Percentiles rank a stretch among this genome's conserved stretches.
phyloP scores from a whole-genome alignment of 2,113 vertebrate species.

The Suricata suricatta region DNA sequence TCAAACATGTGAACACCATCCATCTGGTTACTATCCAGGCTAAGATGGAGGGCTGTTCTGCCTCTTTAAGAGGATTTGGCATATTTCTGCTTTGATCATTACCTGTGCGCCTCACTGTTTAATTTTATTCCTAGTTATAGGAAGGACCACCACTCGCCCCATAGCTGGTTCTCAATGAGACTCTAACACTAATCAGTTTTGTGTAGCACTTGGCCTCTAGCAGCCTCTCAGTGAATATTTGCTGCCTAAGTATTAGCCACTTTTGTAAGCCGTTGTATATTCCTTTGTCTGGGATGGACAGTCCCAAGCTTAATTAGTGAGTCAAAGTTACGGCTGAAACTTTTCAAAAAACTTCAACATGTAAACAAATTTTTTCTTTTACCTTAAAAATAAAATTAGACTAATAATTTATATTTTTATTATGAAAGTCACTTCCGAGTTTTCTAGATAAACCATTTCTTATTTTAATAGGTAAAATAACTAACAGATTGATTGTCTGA shows the following conservation, averaged over 20 bases:
- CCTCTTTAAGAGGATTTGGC: background rate
- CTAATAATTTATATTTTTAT: constrained; percentile 11
- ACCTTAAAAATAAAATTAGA: background rate
- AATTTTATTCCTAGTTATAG: background rate
- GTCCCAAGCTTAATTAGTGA: background rate
- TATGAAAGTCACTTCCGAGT: background rate
- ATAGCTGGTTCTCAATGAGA: background rate
- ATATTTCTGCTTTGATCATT: background rate
- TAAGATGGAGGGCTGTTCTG: background rate
- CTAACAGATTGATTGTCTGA: background rate
- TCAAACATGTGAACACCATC: background rate
- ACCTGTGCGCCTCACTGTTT: background rate
- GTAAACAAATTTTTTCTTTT: background rate
- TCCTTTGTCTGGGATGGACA: background rate
- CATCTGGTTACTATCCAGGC: background rate
- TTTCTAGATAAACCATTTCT: background rate
- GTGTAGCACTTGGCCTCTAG: background rate
- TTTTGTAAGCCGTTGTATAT: background rate
- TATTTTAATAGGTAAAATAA: background rate
- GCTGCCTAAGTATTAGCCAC: background rate
- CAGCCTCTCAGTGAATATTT: constrained; percentile 4
- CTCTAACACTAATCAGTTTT: background rate
- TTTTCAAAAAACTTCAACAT: background rate
- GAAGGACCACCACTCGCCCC: no score
- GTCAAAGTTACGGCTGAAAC: constrained; percentile 12